Evolutionary conservation across 1,140 invertebrate genomes (phyloP).

Genomic region (Pseudomyrmex concolor): DNA sequence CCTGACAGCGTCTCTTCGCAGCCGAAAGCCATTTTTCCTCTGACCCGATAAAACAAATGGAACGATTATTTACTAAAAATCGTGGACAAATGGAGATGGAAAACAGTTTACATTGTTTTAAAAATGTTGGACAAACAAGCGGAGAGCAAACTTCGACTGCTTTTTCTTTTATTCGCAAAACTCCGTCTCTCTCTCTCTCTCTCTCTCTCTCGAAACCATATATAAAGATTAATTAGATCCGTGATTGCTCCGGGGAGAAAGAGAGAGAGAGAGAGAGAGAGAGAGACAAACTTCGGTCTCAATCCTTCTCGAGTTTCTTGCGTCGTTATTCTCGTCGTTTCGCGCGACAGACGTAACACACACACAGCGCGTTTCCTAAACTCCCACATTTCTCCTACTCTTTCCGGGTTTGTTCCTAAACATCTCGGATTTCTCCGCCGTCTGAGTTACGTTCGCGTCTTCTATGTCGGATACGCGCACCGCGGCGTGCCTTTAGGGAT

Average conservation of each 20-base stretch:
- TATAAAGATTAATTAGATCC: slow-evolving; percentile 40
- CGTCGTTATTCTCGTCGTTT: slow-evolving; percentile 33
- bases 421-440: slow-evolving; percentile 40
- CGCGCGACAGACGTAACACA: slow-evolving; percentile 24
- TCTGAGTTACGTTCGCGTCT: slow-evolving; percentile 39
- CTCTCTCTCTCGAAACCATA: no score
- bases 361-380: slow-evolving; percentile 31
- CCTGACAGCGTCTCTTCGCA: slow-evolving; percentile 15
- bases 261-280: neutral
- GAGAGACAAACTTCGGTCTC: slow-evolving; percentile 16
- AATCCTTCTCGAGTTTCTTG: slow-evolving; percentile 15
- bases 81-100: slow-evolving; percentile 29
- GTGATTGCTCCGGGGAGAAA: neutral
- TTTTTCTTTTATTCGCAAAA: neutral
- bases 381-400: slow-evolving; percentile 7
- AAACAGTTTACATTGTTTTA: neutral
- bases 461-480: neutral
- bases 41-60: slow-evolving; percentile 4
- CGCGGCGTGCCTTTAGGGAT: neutral
- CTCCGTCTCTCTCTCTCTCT: neutral
- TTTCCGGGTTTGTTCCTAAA: slow-evolving; percentile 40
- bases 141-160: neutral
- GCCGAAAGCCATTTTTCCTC: slow-evolving; percentile 34
- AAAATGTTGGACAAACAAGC: neutral
- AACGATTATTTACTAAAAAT: slow-evolving; percentile 41